Base-by-base conservation (phyloP, 2,113 vertebrate genomes). In the Chlorocebus sabaeus region DNA sequence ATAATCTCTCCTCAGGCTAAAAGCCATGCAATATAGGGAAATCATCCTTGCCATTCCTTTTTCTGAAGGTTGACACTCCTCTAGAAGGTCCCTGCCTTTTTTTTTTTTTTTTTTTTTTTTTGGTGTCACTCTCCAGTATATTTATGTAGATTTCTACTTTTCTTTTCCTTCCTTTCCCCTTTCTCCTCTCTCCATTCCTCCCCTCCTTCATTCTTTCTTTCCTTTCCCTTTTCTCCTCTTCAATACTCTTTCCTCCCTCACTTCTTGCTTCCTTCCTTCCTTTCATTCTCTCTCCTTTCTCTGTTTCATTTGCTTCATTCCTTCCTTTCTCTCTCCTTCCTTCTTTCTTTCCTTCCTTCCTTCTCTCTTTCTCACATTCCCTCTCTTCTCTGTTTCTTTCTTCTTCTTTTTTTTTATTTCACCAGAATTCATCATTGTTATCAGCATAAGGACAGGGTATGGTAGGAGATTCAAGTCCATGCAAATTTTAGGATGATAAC, bases 161-260 rank as follows among this genome's bases (percentile, higher is more conserved):
- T 52, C 4, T 45, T 85, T 55, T 30, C 20, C 40, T 61, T n/a
- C 17, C 8, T 22, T 12, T 8, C 11, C 12, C 4, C n/a, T 18
- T 5, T 6, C 23, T 18, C 35, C 11, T 2, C 52, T 32, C 8
- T 2, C 40, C 10, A 38, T 9, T 12, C 2, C 0, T 59, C 0
- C 25, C 13, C 45, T 3, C 6, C 10, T 68, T 52, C 17, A 3
- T 45, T 17, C 2, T 18, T 18, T 25, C 27, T 38, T 23, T 8
- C 14, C 12, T 20, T 23, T n/a, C 0, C 8, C 30, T 10, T 27
- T 93, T 1, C 6, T 13, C 38, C 30, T 40, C 4, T 16, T 18
- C 1, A 22, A 1, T 0, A 1, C 0, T 7, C 1, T 25, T 13
- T 27, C n/a, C 10, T 30, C 45, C 8, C 9, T 75, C n/a, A 14